These are phyloP conservation scores for Andrena hattorfiana DNA, from an alignment of 2,888 invertebrate genomes.

Conservation along the genomic window DNA sequence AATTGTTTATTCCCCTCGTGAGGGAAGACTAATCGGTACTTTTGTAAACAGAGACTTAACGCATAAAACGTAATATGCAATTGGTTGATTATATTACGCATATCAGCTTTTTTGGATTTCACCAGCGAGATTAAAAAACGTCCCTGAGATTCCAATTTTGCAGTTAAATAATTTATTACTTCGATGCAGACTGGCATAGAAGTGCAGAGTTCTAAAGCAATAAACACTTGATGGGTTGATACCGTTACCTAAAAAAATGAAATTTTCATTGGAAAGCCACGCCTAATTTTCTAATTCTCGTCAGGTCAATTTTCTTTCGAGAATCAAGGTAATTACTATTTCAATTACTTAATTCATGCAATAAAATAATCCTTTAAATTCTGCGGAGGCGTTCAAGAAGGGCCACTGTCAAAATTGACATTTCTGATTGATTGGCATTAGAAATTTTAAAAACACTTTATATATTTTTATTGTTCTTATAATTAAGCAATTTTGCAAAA, in stretches of 20 bases:
- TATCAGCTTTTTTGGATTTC: neutral
- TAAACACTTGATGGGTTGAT: slow-evolving; percentile 50
- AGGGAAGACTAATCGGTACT: slow-evolving; percentile 42
- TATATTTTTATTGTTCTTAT: too few relatives aligned
- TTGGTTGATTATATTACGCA: slow-evolving; percentile 17
- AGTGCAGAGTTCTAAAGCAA: slow-evolving; percentile 65
- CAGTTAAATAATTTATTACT: slow-evolving; percentile 48
- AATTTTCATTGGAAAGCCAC: neutral
- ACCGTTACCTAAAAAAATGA: slow-evolving; percentile 49
- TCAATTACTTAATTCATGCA: too few relatives aligned
- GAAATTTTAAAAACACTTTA: too few relatives aligned
- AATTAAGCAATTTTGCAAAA: too few relatives aligned
- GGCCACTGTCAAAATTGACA: too few relatives aligned
- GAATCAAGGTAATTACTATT: too few relatives aligned
- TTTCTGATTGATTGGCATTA: too few relatives aligned
- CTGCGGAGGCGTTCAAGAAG: too few relatives aligned
- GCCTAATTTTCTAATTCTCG: too few relatives aligned
- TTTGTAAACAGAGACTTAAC: slow-evolving; percentile 47
- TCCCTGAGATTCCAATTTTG: slow-evolving; percentile 36
- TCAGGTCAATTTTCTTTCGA: too few relatives aligned
- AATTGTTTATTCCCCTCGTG: neutral
- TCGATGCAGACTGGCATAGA: slow-evolving; percentile 55
- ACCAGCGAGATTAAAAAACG: slow-evolving; percentile 1
- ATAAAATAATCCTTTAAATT: too few relatives aligned
- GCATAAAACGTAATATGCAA: slow-evolving; percentile 54